These are phyloP conservation scores for Tricholaema leucomelas DNA, from an alignment of 2,113 vertebrate species.

Conservation along the genomic window DNA sequence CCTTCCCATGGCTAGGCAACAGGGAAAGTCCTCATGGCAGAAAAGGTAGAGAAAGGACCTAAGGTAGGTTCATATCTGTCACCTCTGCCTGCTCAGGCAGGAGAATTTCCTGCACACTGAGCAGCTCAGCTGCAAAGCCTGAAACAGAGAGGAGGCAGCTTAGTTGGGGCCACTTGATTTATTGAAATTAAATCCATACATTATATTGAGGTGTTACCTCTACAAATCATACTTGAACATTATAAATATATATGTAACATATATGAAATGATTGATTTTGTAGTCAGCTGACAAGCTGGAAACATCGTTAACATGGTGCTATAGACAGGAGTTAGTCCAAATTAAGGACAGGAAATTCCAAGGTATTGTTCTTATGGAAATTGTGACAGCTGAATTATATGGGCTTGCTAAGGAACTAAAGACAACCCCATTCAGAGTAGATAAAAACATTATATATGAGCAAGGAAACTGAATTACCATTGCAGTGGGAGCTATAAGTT, in stretches of 20 bases:
- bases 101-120: neutral
- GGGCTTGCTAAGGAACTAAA: slow-evolving; percentile 52
- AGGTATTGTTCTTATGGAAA: slow-evolving; percentile 49
- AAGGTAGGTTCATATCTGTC: neutral
- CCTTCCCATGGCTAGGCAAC: neutral
- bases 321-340: slow-evolving; percentile 25
- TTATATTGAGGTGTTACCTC: neutral
- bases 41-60: neutral
- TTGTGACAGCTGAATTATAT: slow-evolving; percentile 54
- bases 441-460: slow-evolving; percentile 45
- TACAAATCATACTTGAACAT: neutral
- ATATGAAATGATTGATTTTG: neutral
- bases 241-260: neutral
- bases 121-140: neutral
- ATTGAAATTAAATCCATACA: neutral
- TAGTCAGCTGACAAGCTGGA: neutral
- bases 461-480: slow-evolving; percentile 45
- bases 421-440: slow-evolving; percentile 54
- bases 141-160: neutral
- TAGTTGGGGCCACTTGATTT: neutral
- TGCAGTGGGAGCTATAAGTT: slow-evolving; percentile 31
- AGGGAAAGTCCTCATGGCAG: neutral
- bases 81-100: neutral
- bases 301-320: neutral
- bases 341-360: slow-evolving; percentile 55